Evolutionary conservation across 2,797 vertebrate genomes (phyloP), one percentile per base, ranked within the genome.

Genomic region (Buceros bicornis): DNA sequence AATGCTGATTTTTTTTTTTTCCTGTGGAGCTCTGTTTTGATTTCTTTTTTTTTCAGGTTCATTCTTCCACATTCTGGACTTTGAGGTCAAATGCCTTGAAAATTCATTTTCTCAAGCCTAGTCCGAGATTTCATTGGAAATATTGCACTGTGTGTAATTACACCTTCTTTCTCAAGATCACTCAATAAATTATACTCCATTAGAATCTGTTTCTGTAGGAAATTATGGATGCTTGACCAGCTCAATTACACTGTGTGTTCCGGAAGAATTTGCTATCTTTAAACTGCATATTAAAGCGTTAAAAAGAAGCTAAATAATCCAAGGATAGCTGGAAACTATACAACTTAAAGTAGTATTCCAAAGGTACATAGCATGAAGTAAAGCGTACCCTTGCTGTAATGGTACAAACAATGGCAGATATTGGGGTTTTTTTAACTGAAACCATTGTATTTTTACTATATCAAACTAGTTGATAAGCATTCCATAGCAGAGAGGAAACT

Each of bases 61-160:
- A 72, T 47, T 85, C 78, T 95, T 89, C 74, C 45, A 80, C 69
- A 76, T 83, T 71, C 57, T 90, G 61, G 91, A 82, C 61, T 87
- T 48, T 31, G 70, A 51, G 56, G 25, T 21, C 67, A 53, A 92
- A 90, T 29, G 60, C 45, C 57, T 84, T 88, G 79, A 89, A 94
- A 95, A 88, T 77, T 77, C 50, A 53, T 78, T 97, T 87, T 94
- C 48, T 97, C 77, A 89, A 87, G 31, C 54, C 80, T 87, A 62
- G 57, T 65, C 90, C 69, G 85, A 64, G 42, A 81, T 92, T 87
- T 94, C 29, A n/a, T 65, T 86, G 82, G 72, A 92, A 95, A 73
- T 93, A 86, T 11, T 83, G n/a, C 17, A 50, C 29, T 71, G 45
- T 84, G 29, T 62, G 66, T 86, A 91, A 96, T 81, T 96, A 74